Base-by-base conservation (phyloP, 2,113 vertebrate genomes). In the Tetrao urogallus region DNA sequence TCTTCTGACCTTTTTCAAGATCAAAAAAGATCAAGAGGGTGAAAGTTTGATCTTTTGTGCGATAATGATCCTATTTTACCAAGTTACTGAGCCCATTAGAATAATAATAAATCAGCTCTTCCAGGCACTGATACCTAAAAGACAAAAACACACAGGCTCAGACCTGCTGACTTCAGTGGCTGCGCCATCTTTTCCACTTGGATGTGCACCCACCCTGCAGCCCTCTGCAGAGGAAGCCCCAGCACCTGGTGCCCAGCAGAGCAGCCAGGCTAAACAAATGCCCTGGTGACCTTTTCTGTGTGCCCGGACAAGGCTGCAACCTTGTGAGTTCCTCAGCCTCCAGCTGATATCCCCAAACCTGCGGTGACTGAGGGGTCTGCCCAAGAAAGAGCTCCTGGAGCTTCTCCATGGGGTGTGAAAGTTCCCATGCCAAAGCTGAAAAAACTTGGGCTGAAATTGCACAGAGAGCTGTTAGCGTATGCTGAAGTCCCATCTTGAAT, bases 1-100 rank as follows among this genome's bases (percentile, higher is more conserved):
- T 92, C 88, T 86, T 93, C 73, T 88, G 90, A 92, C 83, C 72
- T 81, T 94, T 94, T 50, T 72, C 66, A 94, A 95, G 79, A 93
- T 77, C 50, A 86, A 89, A 94, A 93, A 94, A 85, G 67, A 94
- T 64, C 90, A 89, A 75, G 82, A 88, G 65, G 38, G 75, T 18
- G 16, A 93, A 86, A 91, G 80, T 36, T 88, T 92, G 76, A 92
- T 86, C 85, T 86, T 83, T 93, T 70, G 18, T 80, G 61, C 67
- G 25, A n/a, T 80, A 95, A 89, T 60, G 64, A 95, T 65, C 48
- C 40, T 72, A 76, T 84, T 94, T 88, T 58, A 94, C 48, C 54
- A 74, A 81, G 76, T 30, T 72, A 82, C 82, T 30, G 45, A 72
- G 40, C 16, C 70, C 27, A 40, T 71, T 71, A 20, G 50, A 86